Percentiles rank a stretch among this genome's conserved stretches.
Evolutionary conservation across 2,888 invertebrate genomes (phyloP).

Genomic region (Masnerella sp.): DNA sequence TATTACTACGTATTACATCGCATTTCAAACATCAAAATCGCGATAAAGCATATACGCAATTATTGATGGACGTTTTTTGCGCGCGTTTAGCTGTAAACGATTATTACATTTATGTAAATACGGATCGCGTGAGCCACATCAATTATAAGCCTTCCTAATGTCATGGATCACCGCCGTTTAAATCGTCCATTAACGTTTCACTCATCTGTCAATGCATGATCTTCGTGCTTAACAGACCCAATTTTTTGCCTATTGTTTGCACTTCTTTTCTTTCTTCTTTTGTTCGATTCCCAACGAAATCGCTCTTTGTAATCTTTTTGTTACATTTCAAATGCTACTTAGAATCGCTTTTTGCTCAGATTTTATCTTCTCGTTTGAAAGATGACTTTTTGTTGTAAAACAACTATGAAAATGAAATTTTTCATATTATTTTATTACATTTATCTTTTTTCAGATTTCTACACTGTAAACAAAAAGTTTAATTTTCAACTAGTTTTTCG

Average conservation of each 20-base stretch:
- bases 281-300: no score
- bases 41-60: slow-evolving; percentile 38
- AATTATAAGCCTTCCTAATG: slow-evolving; percentile 25
- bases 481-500: no score
- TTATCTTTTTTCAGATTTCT: no score
- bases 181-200: slow-evolving; percentile 46
- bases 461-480: no score
- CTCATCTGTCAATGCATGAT: slow-evolving; percentile 42
- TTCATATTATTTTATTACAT: no score
- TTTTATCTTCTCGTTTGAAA: no score
- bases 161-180: slow-evolving; percentile 33
- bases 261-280: slow-evolving; percentile 1
- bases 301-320: no score
- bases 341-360: no score
- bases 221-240: slow-evolving; percentile 5
- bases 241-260: slow-evolving; percentile 7
- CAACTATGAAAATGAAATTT: no score
- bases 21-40: slow-evolving; percentile 26
- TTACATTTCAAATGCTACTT: no score
- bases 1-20: slow-evolving; percentile 45
- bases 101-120: slow-evolving; percentile 53
- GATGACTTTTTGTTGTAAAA: no score
- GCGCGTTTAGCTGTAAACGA: slow-evolving; percentile 26
- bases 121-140: slow-evolving; percentile 25
- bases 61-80: slow-evolving; percentile 39